phyloP scores from a whole-genome alignment of 92 coral and sea anemone genomes.

The Phymanthus crucifer region DNA sequence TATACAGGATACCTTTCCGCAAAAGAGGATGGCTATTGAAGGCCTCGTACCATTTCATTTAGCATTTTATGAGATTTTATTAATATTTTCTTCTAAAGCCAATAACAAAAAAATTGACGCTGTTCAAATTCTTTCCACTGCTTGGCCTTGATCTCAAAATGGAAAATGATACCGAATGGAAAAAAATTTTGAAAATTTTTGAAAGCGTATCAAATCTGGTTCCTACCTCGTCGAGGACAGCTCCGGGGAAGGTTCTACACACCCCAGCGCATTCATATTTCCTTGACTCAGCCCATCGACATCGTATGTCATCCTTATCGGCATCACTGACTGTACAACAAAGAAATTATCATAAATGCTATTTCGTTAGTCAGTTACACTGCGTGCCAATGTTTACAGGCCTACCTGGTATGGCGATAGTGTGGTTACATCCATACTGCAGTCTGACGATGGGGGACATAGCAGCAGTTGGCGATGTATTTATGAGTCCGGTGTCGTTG shows the following conservation, averaged over 20 bases:
- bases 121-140: no score
- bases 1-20: no score
- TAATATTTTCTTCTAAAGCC: no score
- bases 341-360: background rate
- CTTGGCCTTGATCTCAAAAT: no score
- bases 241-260: slow-evolving; percentile 53
- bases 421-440: slow-evolving; percentile 69
- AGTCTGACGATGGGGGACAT: slow-evolving; percentile 57
- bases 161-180: background rate
- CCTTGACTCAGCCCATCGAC: slow-evolving; percentile 73
- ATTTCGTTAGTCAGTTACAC: no score
- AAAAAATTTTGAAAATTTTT: background rate
- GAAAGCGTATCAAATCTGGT: background rate
- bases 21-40: no score
- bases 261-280: slow-evolving; percentile 56
- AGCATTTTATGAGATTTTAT: no score
- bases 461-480: slow-evolving; percentile 71
- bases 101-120: no score
- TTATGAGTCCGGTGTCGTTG: slow-evolving; percentile 66
- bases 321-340: slow-evolving; percentile 59
- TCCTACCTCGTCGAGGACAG: slow-evolving; percentile 34
- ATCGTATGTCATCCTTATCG: slow-evolving; percentile 75
- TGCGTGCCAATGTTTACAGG: background rate
- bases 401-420: slow-evolving; percentile 73
- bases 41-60: no score